phyloP scores from a whole-genome alignment of 30 jellyfish, hydroid and myxozoan genomes.

The Turritopsis rubra region DNA sequence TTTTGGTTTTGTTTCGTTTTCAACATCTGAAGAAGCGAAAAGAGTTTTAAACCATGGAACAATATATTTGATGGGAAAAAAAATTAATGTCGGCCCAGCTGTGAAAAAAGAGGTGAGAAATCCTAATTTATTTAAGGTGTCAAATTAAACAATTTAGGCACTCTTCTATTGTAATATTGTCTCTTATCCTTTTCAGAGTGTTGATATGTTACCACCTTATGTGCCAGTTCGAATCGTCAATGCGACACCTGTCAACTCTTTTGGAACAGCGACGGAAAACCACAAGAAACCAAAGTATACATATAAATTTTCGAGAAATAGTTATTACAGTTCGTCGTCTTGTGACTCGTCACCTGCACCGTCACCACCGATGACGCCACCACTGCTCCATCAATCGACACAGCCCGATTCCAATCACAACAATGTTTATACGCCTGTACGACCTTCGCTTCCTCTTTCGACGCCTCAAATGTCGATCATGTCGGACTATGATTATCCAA shows the following conservation, averaged over 20 bases:
- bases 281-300: conserved; percentile 1
- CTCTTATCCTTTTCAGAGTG: no score
- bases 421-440: not conserved
- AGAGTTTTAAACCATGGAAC: conserved; percentile 50
- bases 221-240: not conserved
- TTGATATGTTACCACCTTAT: not conserved
- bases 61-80: conserved; percentile 52
- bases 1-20: conserved; percentile 71
- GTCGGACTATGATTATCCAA: not conserved
- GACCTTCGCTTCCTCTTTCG: not conserved
- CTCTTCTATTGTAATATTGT: not conserved
- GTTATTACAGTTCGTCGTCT: not conserved
- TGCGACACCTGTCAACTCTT: not conserved
- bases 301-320: not conserved
- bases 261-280: not conserved
- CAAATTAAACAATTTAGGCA: not conserved
- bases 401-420: not conserved
- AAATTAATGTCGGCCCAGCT: conserved; percentile 74
- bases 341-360: conserved; percentile 15
- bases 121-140: not conserved
- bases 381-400: not conserved
- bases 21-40: conserved; percentile 36
- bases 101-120: conserved; percentile 50
- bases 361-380: not conserved
- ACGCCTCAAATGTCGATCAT: not conserved